Base-by-base conservation (phyloP, 2,113 vertebrate genomes). In the Pipa parva region DNA sequence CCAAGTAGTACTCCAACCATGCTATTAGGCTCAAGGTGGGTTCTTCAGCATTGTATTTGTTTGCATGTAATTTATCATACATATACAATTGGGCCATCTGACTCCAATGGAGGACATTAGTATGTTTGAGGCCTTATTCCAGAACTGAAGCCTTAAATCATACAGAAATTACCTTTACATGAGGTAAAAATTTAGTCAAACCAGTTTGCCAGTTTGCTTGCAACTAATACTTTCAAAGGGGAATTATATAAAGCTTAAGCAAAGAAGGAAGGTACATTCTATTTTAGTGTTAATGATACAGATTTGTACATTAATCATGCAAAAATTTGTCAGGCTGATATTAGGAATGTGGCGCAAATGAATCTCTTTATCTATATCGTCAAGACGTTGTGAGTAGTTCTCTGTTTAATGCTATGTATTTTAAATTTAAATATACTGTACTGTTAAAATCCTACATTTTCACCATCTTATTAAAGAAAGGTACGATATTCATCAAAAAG, bases 371-470 rank as follows among this genome's bases (percentile, higher is more conserved):
- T 59, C 65, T 56, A 68, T 59, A 54, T 60, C 52, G 42, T 54
- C 48, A 29, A 17, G 52, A 58, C 33, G 45, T 39, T 29, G 27
- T 24, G 29, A 45, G 48, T 59, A 52, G 54, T 59, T 50, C 42
- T 20, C 20, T 59, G 48, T 67, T 36, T 59, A 67, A 67, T 67
- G 60, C 66, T 69, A 61, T 61, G 66, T 69, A 59, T 52, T 69
- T 69, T 60, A 69, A 60, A 60, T 60, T 60, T 69, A 69, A 69
- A 69, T 69, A 31, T 50, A 61, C 54, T 31, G 66, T 54, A 61
- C 25, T 61, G 60, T 39, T 20, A 61, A 42, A 24, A 31, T 22
- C 31, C 50, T 61, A 49, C 33, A 61, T 54, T 54, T 28, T 48
- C 27, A 27, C 57, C 33, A 59, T 22, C 57, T 60, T 69, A 69